Conservation (phyloP, 1,140 invertebrate species). For the Drosophila oshimai region DNA sequence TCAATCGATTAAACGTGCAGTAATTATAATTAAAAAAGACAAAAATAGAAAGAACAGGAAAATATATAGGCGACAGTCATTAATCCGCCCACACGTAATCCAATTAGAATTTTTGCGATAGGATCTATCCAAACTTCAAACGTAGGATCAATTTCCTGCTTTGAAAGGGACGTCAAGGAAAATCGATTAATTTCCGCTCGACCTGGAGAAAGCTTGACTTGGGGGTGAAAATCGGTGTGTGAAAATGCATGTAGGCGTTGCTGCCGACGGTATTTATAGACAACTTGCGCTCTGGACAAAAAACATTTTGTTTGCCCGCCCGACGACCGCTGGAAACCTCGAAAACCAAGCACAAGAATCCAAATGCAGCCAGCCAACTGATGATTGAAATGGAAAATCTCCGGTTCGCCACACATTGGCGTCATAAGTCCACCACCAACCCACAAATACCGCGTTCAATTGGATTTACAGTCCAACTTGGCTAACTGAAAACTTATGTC, state of each 20-base stretch:
- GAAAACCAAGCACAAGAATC: slow-evolving; percentile 7
- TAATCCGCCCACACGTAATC: slow-evolving; percentile 16
- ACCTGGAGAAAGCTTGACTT: slow-evolving; percentile 27
- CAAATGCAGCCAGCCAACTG: slow-evolving; percentile 5
- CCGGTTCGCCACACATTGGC: slow-evolving; percentile 6
- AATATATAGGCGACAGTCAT: slow-evolving; percentile 3
- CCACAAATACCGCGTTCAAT: slow-evolving; percentile 24
- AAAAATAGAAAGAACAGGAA: not conserved
- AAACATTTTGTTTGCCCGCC: slow-evolving; percentile 34
- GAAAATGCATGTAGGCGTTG: slow-evolving; percentile 37
- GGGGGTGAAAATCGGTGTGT: not conserved
- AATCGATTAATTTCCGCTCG: slow-evolving; percentile 44
- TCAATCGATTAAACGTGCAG: slow-evolving; percentile 29
- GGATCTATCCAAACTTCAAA: slow-evolving; percentile 19
- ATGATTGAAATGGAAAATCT: slow-evolving; percentile 38
- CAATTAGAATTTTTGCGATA: slow-evolving; percentile 14
- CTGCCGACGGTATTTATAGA: slow-evolving; percentile 31
- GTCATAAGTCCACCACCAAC: slow-evolving; percentile 5
- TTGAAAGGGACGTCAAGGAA: slow-evolving; percentile 9
- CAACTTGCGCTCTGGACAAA: slow-evolving; percentile 30
- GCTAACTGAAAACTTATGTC: not conserved
- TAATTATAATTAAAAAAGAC: slow-evolving; percentile 14
- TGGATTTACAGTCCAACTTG: slow-evolving; percentile 28
- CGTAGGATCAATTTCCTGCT: slow-evolving; percentile 40
- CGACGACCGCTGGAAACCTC: slow-evolving; percentile 2